Base-by-base conservation (phyloP, 1,140 invertebrate genomes). In the Hesperophylax magnus region DNA sequence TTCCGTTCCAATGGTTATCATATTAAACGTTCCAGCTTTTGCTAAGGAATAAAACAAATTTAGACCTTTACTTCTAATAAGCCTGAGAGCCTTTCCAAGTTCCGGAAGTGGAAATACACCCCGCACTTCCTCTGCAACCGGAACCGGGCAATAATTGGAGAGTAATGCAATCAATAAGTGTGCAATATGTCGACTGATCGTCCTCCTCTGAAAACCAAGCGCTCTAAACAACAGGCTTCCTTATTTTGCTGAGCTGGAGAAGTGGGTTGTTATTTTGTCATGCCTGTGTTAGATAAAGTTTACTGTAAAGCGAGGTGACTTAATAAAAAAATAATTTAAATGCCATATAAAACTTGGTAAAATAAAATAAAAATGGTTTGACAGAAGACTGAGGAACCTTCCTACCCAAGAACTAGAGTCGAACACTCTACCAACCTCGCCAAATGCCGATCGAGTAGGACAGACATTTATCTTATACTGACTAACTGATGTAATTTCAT, bases 81-180 rank as follows among this genome's bases (percentile, higher is more conserved):
- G 47, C 17, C 54, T n/a, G 54, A 80, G 74, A 76, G 79, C 58
- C 60, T 80, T 80, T 67, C 54, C 61, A 65, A 67, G 60, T 80
- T 60, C 61, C 39, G 39, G 39, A 47, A 27, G 2, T n/a, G 47
- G 69, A 18, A 15, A 72, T 67, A 67, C 31, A 27, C 18, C 54
- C 52, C 47, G 27, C 63, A 34, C 20, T 61, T 18, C 58, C 18
- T 61, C 58, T 61, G 58, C 27, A 31, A 6, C 63, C 17, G 24
- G 22, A 67, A 67, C 22, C 24, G 63, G 17, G 15, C 54, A 67
- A 47, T 47, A 47, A 76, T 63, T 39, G 65, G 24, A 65, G 71
- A 65, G 71, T 80, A 80, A 80, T 80, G 60, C 79, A 80, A 80
- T 80, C 72, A 80, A 72, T 60, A 53, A 80, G 79, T 76, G 79